Percentiles rank a stretch among this genome's conserved stretches.
phyloP scores from a whole-genome alignment of 1,140 invertebrate species.

The Hylyphantes graminicola region DNA sequence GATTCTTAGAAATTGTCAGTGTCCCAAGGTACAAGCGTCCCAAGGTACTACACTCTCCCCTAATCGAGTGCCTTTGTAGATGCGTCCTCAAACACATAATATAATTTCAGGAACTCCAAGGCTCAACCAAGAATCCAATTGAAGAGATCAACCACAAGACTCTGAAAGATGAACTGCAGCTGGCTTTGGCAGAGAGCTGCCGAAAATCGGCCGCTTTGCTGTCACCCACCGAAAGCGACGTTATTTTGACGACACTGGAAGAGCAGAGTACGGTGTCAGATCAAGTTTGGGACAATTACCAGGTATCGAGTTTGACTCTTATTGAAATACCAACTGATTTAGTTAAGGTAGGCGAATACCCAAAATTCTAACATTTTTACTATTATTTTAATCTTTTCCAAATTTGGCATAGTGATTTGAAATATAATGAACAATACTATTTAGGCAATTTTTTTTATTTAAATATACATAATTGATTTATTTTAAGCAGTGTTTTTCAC shows the following conservation, averaged over 20 bases:
- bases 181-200: not conserved
- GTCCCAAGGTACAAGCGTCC: too few species aligned
- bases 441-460: too few species aligned
- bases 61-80: too few species aligned
- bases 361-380: too few species aligned
- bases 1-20: too few species aligned
- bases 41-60: too few species aligned
- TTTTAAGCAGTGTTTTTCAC: too few species aligned
- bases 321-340: not conserved
- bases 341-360: too few species aligned
- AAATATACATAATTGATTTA: too few species aligned
- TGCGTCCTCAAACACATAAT: too few species aligned
- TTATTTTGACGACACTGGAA: constrained; percentile 61
- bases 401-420: too few species aligned
- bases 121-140: not conserved
- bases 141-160: constrained; percentile 19
- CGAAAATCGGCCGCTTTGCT: constrained; percentile 5
- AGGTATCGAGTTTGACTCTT: constrained; percentile 64
- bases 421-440: not conserved
- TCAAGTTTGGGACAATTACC: constrained; percentile 76
- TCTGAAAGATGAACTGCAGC: constrained; percentile 12
- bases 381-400: too few species aligned
- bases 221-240: constrained; percentile 44
- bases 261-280: constrained; percentile 83
- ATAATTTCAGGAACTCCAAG: not conserved